Base-by-base conservation (phyloP, 2,113 vertebrate genomes). In the Aldabrachelys gigantea region DNA sequence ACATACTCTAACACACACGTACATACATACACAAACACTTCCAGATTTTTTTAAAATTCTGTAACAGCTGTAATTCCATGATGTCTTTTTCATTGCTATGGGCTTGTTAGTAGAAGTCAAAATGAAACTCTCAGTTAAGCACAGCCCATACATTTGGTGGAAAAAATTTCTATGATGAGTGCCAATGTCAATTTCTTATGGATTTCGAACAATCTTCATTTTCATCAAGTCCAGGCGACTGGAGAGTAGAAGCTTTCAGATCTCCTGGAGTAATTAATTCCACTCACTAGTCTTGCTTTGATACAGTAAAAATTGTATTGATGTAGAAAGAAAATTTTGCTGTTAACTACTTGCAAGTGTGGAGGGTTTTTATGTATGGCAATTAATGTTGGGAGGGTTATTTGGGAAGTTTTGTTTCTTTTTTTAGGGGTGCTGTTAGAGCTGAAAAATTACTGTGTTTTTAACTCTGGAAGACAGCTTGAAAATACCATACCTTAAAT, bases 181-280 rank as follows among this genome's bases (percentile, higher is more conserved):
- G 82, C 76, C 44, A 91, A 83, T 84, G 90, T 82, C 80, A n/a
- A 38, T 16, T n/a, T 47, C 88, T 87, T 72, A 69, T 89, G 47
- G 54, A 84, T 84, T 94, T 88, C 54, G 17, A 1, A 52, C 89
- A 35, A 90, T 84, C 85, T 79, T 90, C 89, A 87, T 82, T 59
- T 90, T 76, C 29, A 80, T 84, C 83, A 89, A 85, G 62, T 87
- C 57, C 57, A 96, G 91, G 69, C 44, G 35, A 91, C 25, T 75
- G 59, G 22, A 91, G 22, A 85, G 91, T 72, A 49, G 72, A 31
- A 69, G 38, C 85, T 91, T 93, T 79, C 35, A 89, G 19, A 44
- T 72, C 50, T 82, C 10, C 10, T 88, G 85, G 14, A 69, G 54
- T 54, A 94, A 85, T 80, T 94, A 80, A 81, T 59, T 84, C 84